A percentile compares a stretch with the other conserved stretches of the same genome.
Evolutionary conservation across 2,797 vertebrate species (phyloP).

Genomic region (Pteronotus mesoamericanus): DNA sequence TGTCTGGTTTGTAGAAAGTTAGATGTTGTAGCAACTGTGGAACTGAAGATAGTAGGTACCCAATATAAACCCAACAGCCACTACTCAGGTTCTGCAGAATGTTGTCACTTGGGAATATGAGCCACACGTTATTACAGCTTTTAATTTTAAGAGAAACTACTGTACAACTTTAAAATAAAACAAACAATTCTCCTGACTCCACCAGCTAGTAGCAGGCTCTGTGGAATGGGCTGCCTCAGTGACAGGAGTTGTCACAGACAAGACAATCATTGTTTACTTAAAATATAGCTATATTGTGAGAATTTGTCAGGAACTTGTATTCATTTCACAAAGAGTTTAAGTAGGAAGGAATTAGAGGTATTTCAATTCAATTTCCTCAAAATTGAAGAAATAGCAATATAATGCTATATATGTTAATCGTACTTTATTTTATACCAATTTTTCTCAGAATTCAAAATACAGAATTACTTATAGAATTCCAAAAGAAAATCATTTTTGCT

Average conservation of each 20-base stretch:
- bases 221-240: not conserved
- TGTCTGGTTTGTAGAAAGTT: not conserved
- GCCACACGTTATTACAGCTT: not conserved
- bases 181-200: not conserved
- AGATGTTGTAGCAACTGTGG: not conserved
- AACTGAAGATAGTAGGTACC: not conserved
- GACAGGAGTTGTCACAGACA: not conserved
- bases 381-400: not conserved
- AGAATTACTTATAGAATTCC: not conserved
- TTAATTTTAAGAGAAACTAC: not conserved
- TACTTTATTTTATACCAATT: conserved; percentile 30
- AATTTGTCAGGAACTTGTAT: conserved; percentile 10
- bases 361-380: not conserved
- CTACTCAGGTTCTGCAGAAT: not conserved
- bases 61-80: not conserved
- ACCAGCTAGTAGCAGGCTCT: not conserved
- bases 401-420: not conserved
- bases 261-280: not conserved
- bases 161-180: not conserved
- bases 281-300: not conserved
- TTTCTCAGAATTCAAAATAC: conserved; percentile 29
- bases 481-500: conserved; percentile 16
- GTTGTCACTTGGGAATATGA: not conserved
- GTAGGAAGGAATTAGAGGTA: not conserved
- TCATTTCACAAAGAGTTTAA: conserved; percentile 6